These are phyloP conservation scores for Hoplias malabaricus DNA, from an alignment of 2,113 vertebrate genomes.

Conservation along the genomic window DNA sequence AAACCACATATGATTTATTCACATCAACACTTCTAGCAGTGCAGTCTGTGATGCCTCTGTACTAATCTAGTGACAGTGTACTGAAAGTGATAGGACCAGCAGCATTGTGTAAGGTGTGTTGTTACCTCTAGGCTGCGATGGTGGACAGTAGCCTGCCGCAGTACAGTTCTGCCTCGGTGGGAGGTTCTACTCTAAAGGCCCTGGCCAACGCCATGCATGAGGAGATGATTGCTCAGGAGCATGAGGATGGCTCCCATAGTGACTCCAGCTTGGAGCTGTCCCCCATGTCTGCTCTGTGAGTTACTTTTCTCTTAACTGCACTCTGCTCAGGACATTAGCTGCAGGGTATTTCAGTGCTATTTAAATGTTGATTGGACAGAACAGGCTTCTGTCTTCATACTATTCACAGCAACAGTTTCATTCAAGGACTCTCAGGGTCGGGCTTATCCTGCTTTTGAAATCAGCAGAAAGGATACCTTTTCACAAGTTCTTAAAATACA, in stretches of 20 bases:
- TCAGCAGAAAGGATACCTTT: too few relatives aligned
- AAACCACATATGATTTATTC: constrained; percentile 58
- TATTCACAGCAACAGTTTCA: neutral
- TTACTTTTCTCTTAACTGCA: constrained; percentile 32
- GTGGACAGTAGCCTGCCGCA: constrained; percentile 84
- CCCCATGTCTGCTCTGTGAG: constrained; percentile 89
- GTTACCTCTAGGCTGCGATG: constrained; percentile 76
- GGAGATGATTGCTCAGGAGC: constrained; percentile 89
- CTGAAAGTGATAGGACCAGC: neutral
- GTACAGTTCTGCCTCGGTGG: constrained; percentile 87
- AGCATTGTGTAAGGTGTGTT: neutral
- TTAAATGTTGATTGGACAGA: neutral
- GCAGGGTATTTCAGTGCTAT: neutral
- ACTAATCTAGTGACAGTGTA: neutral
- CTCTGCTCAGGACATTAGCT: neutral
- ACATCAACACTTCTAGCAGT: neutral
- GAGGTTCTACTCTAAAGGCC: constrained; percentile 86
- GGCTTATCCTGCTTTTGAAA: too few relatives aligned
- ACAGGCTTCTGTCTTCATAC: neutral
- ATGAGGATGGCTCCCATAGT: constrained; percentile 89
- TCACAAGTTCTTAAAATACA: too few relatives aligned
- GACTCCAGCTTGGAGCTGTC: constrained; percentile 95
- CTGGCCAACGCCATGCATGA: constrained; percentile 86
- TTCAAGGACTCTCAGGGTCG: neutral
- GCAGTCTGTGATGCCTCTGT: neutral